These are phyloP conservation scores for Geotrupes spiniger DNA, from an alignment of 2,888 invertebrate species.

Conservation along the genomic window DNA sequence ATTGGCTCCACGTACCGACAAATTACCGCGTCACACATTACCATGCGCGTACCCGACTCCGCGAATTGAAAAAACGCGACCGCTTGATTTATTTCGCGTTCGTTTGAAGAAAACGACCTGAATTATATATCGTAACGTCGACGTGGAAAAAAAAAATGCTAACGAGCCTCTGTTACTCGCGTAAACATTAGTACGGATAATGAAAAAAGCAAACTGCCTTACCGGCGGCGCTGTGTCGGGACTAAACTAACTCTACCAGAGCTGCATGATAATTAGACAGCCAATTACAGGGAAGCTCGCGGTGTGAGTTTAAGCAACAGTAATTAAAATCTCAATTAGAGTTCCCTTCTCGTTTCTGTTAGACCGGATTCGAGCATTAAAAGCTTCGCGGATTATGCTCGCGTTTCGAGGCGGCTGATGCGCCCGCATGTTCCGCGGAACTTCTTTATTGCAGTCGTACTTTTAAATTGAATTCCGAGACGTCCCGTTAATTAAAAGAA, in stretches of 20 bases:
- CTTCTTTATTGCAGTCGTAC: constrained; percentile 2
- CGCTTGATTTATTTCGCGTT: constrained; percentile 2
- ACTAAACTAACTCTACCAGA: constrained; percentile 11
- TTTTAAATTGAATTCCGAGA: constrained; percentile 14
- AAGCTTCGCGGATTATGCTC: constrained; percentile 3
- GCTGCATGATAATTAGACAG: constrained; percentile 44
- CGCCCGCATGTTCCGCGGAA: constrained; percentile 1
- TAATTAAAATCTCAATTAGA: constrained; percentile 24
- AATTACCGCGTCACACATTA: no score
- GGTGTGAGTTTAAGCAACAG: constrained; percentile 24
- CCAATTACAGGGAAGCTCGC: constrained; percentile 40
- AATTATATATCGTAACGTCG: background rate
- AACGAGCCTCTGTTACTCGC: constrained; percentile 7
- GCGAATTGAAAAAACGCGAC: background rate
- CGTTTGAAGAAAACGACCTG: background rate
- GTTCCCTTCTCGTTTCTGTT: constrained; percentile 18
- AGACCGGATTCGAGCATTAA: constrained; percentile 19
- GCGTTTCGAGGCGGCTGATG: constrained; percentile 5
- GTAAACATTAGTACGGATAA: constrained; percentile 16
- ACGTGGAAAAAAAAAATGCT: background rate
- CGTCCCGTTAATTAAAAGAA: constrained; percentile 11
- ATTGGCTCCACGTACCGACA: no score
- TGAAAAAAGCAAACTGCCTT: constrained; percentile 15
- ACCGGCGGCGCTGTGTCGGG: constrained; percentile 8
- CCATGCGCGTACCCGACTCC: no score